A percentile compares a stretch with the other conserved stretches of the same genome.
Evolutionary conservation across 2,888 invertebrate genomes (phyloP).

Genomic region (Rugalucina vietnamica): DNA sequence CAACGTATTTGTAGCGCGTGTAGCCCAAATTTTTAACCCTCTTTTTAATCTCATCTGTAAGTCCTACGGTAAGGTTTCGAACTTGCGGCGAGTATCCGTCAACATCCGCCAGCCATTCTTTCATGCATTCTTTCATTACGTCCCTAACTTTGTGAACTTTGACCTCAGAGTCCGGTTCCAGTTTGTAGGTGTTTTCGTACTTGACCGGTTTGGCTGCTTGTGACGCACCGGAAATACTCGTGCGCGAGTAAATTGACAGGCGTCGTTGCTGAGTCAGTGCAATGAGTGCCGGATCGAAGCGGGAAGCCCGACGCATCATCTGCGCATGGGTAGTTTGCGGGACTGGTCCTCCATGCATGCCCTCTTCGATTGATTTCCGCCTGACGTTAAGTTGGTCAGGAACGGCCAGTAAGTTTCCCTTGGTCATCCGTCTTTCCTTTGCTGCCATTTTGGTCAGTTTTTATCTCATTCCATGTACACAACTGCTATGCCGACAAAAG

Average conservation of each 20-base stretch:
- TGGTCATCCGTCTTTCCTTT: background rate
- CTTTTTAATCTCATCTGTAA: constrained; percentile 79
- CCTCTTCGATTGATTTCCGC: constrained; percentile 40
- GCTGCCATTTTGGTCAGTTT: background rate
- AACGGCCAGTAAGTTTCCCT: background rate
- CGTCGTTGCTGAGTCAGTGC: constrained; percentile 66
- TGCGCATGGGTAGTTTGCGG: constrained; percentile 61
- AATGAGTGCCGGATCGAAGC: constrained; percentile 69
- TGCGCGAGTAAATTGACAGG: constrained; percentile 72
- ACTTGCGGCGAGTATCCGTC: constrained; percentile 73
- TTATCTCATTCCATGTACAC: no score
- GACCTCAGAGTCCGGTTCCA: constrained; percentile 71
- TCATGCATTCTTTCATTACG: constrained; percentile 71
- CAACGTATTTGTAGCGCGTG: constrained; percentile 79
- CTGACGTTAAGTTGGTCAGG: constrained; percentile 13
- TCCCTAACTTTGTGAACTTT: constrained; percentile 70
- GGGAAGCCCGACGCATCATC: constrained; percentile 70
- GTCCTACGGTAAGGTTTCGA: constrained; percentile 70
- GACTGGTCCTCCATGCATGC: constrained; percentile 17
- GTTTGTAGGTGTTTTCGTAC: constrained; percentile 77
- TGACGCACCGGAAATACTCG: constrained; percentile 76
- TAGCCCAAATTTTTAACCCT: constrained; percentile 78
- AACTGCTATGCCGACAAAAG: no score
- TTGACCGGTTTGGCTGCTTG: constrained; percentile 69
- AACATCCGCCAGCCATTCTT: constrained; percentile 77